A percentile compares a stretch with the other conserved stretches of the same genome.
phyloP scores from a whole-genome alignment of 2,797 vertebrate genomes.

The Argentina silus region DNA sequence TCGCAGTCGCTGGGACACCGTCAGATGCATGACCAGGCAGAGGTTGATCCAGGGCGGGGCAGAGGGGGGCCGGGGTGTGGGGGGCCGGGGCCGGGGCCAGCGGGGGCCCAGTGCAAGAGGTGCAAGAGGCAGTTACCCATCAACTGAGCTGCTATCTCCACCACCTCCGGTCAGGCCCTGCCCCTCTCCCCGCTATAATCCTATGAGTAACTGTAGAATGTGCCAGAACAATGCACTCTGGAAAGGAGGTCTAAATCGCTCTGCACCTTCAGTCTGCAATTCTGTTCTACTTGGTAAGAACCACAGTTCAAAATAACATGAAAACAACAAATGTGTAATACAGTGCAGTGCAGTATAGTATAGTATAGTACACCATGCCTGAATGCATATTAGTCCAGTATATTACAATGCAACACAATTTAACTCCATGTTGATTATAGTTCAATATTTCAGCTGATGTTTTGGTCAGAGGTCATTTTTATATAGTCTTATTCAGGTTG shows the following conservation, averaged over 20 bases:
- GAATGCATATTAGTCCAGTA: neutral
- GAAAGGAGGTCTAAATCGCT: conserved; percentile 56
- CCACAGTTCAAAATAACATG: neutral
- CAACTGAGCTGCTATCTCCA: neutral
- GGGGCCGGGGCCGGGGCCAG: neutral
- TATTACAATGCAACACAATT: neutral
- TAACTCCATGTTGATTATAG: neutral
- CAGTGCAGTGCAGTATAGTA: neutral
- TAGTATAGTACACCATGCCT: neutral
- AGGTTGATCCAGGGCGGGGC: conserved; percentile 33
- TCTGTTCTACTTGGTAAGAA: conserved; percentile 71
- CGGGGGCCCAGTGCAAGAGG: neutral
- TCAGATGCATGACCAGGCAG: conserved; percentile 49
- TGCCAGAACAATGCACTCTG: conserved; percentile 51
- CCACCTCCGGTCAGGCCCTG: neutral
- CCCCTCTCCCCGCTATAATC: conserved; percentile 14
- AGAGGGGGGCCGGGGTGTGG: conserved; percentile 8
- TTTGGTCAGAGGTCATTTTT: neutral
- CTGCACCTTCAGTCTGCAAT: conserved; percentile 58
- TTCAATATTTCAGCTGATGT: no score
- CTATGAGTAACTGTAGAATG: conserved; percentile 27
- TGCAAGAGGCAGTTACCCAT: conserved; percentile 49
- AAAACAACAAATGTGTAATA: neutral
- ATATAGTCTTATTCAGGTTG: neutral
- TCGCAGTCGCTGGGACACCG: conserved; percentile 59